A percentile compares a stretch with the other conserved stretches of the same genome.
Conservation (phyloP, 2,797 vertebrate species). For the Botia kubotai region DNA sequence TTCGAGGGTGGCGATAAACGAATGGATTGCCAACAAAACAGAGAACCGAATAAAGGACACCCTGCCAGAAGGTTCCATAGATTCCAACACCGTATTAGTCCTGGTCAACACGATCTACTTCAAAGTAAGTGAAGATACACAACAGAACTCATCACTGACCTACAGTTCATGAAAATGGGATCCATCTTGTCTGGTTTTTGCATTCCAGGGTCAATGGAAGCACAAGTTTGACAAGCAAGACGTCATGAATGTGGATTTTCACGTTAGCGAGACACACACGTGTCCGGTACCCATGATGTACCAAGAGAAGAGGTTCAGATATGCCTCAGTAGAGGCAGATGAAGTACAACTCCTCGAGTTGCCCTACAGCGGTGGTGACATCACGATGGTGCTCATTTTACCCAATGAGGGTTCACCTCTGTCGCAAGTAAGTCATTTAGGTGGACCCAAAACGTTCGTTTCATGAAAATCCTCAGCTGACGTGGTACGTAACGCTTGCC, state of each 20-base stretch:
- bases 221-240: constrained; percentile 81
- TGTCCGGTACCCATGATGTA: constrained; percentile 87
- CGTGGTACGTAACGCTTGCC: background rate
- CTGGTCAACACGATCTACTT: constrained; percentile 97
- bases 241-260: constrained; percentile 76
- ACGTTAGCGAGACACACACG: constrained; percentile 49
- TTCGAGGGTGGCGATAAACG: constrained; percentile 86
- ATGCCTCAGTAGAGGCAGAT: constrained; percentile 70
- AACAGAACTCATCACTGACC: background rate
- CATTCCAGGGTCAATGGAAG: constrained; percentile 89
- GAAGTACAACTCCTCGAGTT: constrained; percentile 89
- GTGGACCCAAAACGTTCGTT: background rate
- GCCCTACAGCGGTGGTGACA: constrained; percentile 90
- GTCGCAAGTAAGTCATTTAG: constrained; percentile 55
- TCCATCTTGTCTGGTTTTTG: background rate
- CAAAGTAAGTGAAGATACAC: constrained; percentile 79
- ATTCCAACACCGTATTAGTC: constrained; percentile 82
- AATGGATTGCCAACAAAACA: constrained; percentile 93
- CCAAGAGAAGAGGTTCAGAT: constrained; percentile 85
- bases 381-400: constrained; percentile 92
- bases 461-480: background rate
- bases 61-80: constrained; percentile 79
- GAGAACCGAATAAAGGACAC: constrained; percentile 87
- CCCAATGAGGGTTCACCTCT: constrained; percentile 71
- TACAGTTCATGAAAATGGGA: background rate